Base-by-base conservation (phyloP, 2,113 vertebrate genomes). In the Oncorhynchus tshawytscha region DNA sequence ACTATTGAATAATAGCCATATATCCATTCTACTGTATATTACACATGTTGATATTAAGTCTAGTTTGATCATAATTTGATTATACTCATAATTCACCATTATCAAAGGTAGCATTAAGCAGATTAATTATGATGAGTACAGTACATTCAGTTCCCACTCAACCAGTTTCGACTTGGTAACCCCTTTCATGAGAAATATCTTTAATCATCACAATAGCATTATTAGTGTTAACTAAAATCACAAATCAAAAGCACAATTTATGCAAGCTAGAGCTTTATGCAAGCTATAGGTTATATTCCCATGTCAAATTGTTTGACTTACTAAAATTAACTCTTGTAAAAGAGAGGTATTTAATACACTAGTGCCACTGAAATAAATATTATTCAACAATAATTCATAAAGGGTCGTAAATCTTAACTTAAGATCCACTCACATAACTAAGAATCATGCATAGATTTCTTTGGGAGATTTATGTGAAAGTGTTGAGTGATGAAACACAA, bases 151-250 rank as follows among this genome's bases (percentile, higher is more conserved):
- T 67, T 67, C 67, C n/a, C 24, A 68, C 71, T 76, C 84, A 88
- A 84, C 76, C 75, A 83, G 78, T 67, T 67, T 29, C 13, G 12
- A 71, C 84, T 45, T 45, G 39, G 39, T 80, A 74, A 45, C 57
- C 71, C 5, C 18, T 71, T 78, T 73, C 5, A 65, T 82, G 79
- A 79, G 34, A 27, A 76, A 68, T 67, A 45, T 68, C n/a, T 62
- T 62, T 45, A 45, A 62, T 24, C 3, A 62, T 62, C 16, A 62
- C 20, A 22, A 62, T 22, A 7, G 59, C n/a, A 24, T 62, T 62
- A 34, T 34, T 34, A 68, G 29, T 20, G 12, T 59, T 34, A 24
- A 29, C 18, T 72, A 72, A 22, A 62, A 60, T 27, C 39, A 45
- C 84, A 8, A 45, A 13, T 65, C 59, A 64, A 64, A 62, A 62